Percentiles rank a stretch among this genome's conserved stretches.
These are phyloP conservation scores for Gobiocypris rarus DNA, from an alignment of 2,113 vertebrate species.

Conservation along the genomic window DNA sequence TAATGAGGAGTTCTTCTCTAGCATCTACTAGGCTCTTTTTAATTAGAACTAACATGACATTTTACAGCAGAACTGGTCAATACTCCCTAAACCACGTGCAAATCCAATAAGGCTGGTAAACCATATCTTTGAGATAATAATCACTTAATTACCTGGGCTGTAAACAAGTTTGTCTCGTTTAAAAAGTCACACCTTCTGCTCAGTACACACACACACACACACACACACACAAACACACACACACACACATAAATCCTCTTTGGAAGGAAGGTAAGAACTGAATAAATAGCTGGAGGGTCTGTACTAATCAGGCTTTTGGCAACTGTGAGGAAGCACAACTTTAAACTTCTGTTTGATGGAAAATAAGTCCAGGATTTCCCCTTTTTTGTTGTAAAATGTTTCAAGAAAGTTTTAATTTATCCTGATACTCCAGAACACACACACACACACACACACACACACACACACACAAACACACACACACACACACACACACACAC, in stretches of 20 bases:
- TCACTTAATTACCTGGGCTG: slow-evolving; percentile 46
- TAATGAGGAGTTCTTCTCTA: slow-evolving; percentile 16
- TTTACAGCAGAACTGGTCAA: slow-evolving; percentile 38
- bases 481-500: no score
- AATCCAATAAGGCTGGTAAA: slow-evolving; percentile 36
- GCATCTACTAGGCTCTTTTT: slow-evolving; percentile 27
- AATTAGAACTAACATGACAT: slow-evolving; percentile 44
- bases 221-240: no score
- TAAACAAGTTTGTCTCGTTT: slow-evolving; percentile 40
- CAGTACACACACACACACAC: no score
- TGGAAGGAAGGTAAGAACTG: slow-evolving; percentile 10
- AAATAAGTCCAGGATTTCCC: neutral
- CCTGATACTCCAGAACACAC: neutral
- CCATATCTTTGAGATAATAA: slow-evolving; percentile 49
- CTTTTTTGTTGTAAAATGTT: neutral
- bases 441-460: neutral
- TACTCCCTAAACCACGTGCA: slow-evolving; percentile 19
- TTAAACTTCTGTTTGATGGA: neutral
- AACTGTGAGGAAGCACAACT: neutral
- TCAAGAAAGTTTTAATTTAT: neutral
- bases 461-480: no score
- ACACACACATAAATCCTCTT: slow-evolving; percentile 44
- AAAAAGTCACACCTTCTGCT: slow-evolving; percentile 29
- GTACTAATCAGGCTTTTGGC: neutral
- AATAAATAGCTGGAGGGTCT: slow-evolving; percentile 23